Evolutionary conservation across 2,113 vertebrate species (phyloP).

Genomic region (Engraulis encrasicolus): DNA sequence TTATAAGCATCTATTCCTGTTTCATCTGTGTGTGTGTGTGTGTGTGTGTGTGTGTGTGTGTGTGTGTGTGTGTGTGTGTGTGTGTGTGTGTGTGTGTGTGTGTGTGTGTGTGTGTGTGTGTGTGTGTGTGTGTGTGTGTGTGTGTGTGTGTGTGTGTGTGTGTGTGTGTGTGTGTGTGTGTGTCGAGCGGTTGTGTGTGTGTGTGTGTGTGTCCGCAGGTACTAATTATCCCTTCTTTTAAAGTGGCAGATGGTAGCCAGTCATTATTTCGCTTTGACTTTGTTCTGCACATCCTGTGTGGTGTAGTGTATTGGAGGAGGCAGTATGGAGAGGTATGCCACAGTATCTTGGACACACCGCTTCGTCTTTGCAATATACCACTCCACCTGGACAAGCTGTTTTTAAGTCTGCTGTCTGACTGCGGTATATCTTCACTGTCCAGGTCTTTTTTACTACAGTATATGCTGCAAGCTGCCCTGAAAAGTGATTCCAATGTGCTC

Average conservation of each 20-base stretch:
- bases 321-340: neutral
- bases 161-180: too few relatives aligned
- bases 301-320: neutral
- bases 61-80: too few relatives aligned
- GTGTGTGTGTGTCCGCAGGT: neutral
- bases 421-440: too few relatives aligned
- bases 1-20: neutral
- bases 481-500: too few relatives aligned
- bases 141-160: too few relatives aligned
- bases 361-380: neutral
- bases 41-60: too few relatives aligned
- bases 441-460: too few relatives aligned
- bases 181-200: too few relatives aligned
- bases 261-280: neutral
- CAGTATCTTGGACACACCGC: neutral
- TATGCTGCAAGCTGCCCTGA: too few relatives aligned
- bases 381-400: neutral
- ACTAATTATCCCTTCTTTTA: neutral
- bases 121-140: too few relatives aligned
- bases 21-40: neutral
- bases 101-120: too few relatives aligned
- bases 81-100: too few relatives aligned
- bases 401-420: neutral
- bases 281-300: neutral
- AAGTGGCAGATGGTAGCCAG: neutral